These are phyloP conservation scores for Discoglossus pictus DNA, from an alignment of 2,797 vertebrate genomes.

Conservation along the genomic window DNA sequence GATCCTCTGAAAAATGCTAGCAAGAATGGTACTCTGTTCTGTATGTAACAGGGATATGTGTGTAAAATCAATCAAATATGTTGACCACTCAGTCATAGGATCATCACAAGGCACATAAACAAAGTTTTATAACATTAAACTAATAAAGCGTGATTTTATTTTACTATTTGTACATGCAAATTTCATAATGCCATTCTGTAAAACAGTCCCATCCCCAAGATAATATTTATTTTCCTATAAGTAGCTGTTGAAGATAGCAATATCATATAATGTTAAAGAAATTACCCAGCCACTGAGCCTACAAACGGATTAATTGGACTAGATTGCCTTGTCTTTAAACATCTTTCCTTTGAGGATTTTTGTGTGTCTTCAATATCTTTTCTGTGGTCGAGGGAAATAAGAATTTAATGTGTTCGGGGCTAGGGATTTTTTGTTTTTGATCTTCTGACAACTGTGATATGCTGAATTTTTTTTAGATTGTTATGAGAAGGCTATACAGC, in stretches of 20 bases:
- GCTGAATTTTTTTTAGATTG: not conserved
- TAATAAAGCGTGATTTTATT: no score
- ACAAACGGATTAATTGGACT: constrained; percentile 4
- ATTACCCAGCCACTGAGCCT: not conserved
- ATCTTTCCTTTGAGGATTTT: constrained; percentile 16
- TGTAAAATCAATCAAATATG: no score
- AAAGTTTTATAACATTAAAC: no score
- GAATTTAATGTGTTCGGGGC: constrained; percentile 6
- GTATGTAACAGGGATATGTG: no score
- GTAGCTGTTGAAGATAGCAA: not conserved
- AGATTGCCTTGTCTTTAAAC: constrained; percentile 11
- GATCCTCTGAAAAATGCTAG: no score
- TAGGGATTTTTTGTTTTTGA: constrained; percentile 25
- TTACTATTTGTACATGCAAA: not conserved
- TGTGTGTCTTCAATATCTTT: constrained; percentile 20
- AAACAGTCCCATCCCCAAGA: no score
- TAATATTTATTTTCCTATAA: not conserved
- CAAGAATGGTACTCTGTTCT: no score
- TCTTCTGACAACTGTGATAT: constrained; percentile 22
- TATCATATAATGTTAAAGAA: not conserved
- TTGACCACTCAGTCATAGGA: no score
- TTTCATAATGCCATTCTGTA: not conserved
- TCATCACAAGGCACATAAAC: no score
- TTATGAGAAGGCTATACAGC: constrained; percentile 1
- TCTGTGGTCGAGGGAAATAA: constrained; percentile 29